These are phyloP conservation scores for Oscheius sp. DNA, from an alignment of 2,888 invertebrate species.

Conservation along the genomic window DNA sequence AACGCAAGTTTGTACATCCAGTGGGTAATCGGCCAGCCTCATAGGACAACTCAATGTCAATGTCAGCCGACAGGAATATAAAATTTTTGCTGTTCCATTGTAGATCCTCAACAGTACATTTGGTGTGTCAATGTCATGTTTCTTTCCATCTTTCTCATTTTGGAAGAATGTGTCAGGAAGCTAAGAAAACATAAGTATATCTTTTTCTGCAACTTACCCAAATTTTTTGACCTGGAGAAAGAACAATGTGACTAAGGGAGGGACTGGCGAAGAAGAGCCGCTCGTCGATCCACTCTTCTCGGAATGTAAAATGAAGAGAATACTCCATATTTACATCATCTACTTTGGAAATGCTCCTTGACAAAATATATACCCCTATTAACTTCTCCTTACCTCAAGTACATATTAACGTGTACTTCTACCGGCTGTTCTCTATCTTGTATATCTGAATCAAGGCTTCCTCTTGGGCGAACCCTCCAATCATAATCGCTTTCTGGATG, in stretches of 20 bases:
- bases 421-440: conserved; percentile 47
- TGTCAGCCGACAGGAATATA: conserved; percentile 95
- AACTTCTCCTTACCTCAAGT: conserved; percentile 41
- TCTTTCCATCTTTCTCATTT: conserved; percentile 94
- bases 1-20: conserved; percentile 83
- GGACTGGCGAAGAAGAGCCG: conserved; percentile 73
- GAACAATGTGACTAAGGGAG: conserved; percentile 54
- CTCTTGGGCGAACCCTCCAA: conserved; percentile 67
- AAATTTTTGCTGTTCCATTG: conserved; percentile 82
- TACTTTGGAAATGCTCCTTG: conserved; percentile 62
- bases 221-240: conserved; percentile 55
- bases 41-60: conserved; percentile 93
- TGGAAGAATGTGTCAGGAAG: conserved; percentile 66
- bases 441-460: conserved; percentile 24
- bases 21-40: conserved; percentile 81
- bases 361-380: not conserved
- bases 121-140: conserved; percentile 71
- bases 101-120: conserved; percentile 94
- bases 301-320: conserved; percentile 93
- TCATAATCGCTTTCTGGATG: conserved; percentile 55
- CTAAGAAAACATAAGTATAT: conserved; percentile 15
- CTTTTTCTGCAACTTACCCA: conserved; percentile 31
- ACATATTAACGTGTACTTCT: conserved; percentile 56
- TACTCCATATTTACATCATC: conserved; percentile 78
- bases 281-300: conserved; percentile 89